Evolutionary conservation across 37 sponge, comb jelly and placozoan genomes (phyloP), one percentile per base, ranked within the genome.

Genomic region (Diacarnus erythraeanus): DNA sequence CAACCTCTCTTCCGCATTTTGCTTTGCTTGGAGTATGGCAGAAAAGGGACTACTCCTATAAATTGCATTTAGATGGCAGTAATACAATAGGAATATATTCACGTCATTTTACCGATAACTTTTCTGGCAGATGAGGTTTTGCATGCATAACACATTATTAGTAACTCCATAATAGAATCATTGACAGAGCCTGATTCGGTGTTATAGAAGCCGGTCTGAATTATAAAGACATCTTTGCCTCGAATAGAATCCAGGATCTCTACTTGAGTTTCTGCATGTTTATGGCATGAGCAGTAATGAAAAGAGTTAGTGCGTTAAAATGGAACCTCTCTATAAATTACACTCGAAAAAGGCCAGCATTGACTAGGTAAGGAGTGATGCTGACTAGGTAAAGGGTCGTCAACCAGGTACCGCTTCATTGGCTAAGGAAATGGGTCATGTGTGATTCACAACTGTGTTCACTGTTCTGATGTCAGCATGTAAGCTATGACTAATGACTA

Each of bases 31-130:
- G 85, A 88, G 86, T 98, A 98, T 39, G 94, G 99, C 26, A 98
- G 88, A 74, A 92, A 98, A 0, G 99, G 99, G 5, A 98, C 81
- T 23, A 98, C 99, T 17, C 95, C 96, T 91, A 83, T 34, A n/a
- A 39, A 21, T n/a, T 61, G 30, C 64, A 61, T 15, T 8, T 6
- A 29, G 5, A 61, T 8, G 30, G 20, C 9, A 5, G 8, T 61
- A 29, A 61, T 25, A 61, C 20, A 6, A 61, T 30, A 68, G 51
- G 51, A 47, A 12, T 47, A 12, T 6, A 23, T 3, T 36, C 75
- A 44, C 35, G 37, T 3, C 38, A 33, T 29, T 21, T 6, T 38
- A 95, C 96, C 97, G 30, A 98, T 89, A 10, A 98, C 80, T 37
- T 78, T 78, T 10, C 84, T 31, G n/a, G 99, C 97, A 25, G 88